Conservation (phyloP, 2,797 vertebrate species). For the Scarus forsteni region DNA sequence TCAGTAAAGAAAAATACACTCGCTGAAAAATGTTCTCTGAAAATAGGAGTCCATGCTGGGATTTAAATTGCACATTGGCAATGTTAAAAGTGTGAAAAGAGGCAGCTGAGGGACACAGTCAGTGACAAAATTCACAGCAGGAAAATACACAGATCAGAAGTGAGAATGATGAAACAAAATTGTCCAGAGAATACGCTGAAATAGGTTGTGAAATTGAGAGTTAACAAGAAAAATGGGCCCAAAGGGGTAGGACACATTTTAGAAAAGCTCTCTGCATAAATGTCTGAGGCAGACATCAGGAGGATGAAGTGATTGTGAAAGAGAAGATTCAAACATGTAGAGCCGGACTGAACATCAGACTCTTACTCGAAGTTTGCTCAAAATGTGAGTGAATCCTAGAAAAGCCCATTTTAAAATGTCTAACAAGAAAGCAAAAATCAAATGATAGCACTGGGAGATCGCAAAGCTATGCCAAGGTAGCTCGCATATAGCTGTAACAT, state of each 20-base stretch:
- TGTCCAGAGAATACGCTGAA: conserved; percentile 62
- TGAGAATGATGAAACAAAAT: conserved; percentile 65
- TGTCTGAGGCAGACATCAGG: no score
- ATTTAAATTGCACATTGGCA: conserved; percentile 52
- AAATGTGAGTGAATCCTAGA: no score
- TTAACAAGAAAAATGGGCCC: conserved; percentile 37
- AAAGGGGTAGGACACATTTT: conserved; percentile 23
- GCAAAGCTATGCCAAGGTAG: no score
- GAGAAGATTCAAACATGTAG: no score
- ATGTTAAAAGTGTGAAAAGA: conserved; percentile 54
- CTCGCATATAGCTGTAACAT: no score
- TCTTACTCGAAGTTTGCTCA: no score
- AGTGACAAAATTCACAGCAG: conserved; percentile 58
- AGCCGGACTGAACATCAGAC: no score
- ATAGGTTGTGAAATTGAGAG: conserved; percentile 58
- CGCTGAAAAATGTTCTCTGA: conserved; percentile 6
- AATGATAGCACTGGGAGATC: no score
- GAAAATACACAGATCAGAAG: conserved; percentile 49
- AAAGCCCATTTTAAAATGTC: no score
- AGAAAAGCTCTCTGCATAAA: conserved; percentile 24
- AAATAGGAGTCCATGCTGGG: conserved; percentile 35
- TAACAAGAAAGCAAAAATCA: no score
- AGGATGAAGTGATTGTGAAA: no score
- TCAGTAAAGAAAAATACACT: conserved; percentile 20
- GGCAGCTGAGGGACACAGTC: conserved; percentile 51